Evolutionary conservation across 2,797 vertebrate genomes (phyloP).

Genomic region (Enteromius paludinosus): DNA sequence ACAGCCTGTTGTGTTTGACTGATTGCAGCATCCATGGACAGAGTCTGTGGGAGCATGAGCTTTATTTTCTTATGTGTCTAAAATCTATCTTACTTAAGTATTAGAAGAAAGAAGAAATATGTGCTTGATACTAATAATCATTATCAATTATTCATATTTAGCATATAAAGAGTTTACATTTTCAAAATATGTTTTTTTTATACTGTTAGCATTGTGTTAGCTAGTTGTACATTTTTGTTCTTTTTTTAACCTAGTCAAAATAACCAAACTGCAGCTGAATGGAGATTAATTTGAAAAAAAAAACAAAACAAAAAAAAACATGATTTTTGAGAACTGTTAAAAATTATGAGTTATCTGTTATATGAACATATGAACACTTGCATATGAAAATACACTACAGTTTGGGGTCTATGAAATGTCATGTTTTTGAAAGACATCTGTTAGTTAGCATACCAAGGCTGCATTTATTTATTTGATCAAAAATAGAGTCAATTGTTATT

Average conservation of each 20-base stretch:
- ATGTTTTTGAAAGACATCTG: neutral
- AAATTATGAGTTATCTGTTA: too few relatives aligned
- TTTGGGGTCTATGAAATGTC: neutral
- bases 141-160: neutral
- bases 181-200: too few relatives aligned
- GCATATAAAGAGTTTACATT: neutral
- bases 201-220: too few relatives aligned
- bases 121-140: neutral
- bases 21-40: neutral
- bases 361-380: too few relatives aligned
- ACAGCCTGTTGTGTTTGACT: conserved; percentile 20
- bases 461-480: neutral
- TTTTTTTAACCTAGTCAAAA: too few relatives aligned
- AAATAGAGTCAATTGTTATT: neutral
- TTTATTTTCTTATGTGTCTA: conserved; percentile 13
- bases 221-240: too few relatives aligned
- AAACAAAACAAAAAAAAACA: too few relatives aligned
- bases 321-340: too few relatives aligned
- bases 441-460: neutral
- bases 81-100: neutral
- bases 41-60: neutral
- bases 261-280: too few relatives aligned
- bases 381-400: neutral
- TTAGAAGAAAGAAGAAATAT: neutral
- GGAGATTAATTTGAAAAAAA: too few relatives aligned